Conservation (phyloP, 2,888 invertebrate genomes). For the Cylloceria caligata region DNA sequence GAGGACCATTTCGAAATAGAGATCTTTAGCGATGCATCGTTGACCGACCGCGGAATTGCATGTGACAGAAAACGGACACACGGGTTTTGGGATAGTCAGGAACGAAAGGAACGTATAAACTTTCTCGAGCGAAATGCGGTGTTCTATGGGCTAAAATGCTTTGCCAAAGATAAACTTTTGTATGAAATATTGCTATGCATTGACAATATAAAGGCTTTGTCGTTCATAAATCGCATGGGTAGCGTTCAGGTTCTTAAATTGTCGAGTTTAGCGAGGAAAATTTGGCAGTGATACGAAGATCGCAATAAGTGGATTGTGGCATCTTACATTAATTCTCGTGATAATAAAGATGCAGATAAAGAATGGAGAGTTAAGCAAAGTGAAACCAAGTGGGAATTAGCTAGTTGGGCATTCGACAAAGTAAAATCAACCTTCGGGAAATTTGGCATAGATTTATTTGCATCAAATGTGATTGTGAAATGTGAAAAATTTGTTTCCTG, state of each 20-base stretch:
- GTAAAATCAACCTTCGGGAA: constrained; percentile 64
- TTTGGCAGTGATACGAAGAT: constrained; percentile 55
- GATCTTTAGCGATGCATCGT: constrained; percentile 66
- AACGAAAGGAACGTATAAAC: too few species aligned
- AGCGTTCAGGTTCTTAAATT: constrained; percentile 24
- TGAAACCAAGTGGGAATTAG: constrained; percentile 66
- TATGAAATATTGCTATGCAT: constrained; percentile 19
- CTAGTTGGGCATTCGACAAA: constrained; percentile 53
- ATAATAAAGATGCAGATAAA: constrained; percentile 47
- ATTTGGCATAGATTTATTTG: constrained; percentile 74
- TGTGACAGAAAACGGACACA: not conserved
- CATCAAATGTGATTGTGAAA: constrained; percentile 71
- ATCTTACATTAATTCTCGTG: constrained; percentile 57
- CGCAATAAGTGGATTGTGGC: constrained; percentile 57
- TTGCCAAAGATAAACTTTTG: not conserved
- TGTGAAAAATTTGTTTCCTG: constrained; percentile 74
- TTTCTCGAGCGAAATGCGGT: constrained; percentile 46
- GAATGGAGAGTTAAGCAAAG: constrained; percentile 35
- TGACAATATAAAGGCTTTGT: constrained; percentile 12
- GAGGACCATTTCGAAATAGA: constrained; percentile 40
- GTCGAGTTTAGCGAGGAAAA: constrained; percentile 36
- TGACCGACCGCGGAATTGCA: constrained; percentile 66
- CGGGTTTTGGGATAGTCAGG: too few species aligned
- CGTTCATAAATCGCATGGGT: constrained; percentile 48
- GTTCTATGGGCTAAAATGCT: constrained; percentile 58